These are phyloP conservation scores for Morus bassanus DNA, from an alignment of 2,797 vertebrate genomes.

Conservation along the genomic window DNA sequence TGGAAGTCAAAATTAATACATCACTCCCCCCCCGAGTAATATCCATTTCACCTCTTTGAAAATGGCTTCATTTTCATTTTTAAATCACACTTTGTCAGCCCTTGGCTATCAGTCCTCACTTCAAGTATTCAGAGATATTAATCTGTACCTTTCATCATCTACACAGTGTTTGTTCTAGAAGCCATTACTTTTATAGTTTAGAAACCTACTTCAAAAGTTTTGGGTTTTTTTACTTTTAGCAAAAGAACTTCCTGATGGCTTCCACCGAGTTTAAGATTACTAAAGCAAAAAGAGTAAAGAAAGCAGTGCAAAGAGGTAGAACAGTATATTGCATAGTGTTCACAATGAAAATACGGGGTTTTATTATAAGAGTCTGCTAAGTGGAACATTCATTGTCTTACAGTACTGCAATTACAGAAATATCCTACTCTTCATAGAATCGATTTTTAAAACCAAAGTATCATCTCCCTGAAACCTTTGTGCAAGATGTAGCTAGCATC, in stretches of 20 bases:
- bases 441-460: not conserved
- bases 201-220: not conserved
- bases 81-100: conserved; percentile 19
- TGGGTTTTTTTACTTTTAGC: not conserved
- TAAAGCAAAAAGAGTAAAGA: not conserved
- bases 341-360: not conserved
- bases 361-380: not conserved
- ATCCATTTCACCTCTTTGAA: not conserved
- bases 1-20: not conserved
- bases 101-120: conserved; percentile 16
- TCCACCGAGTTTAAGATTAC: not conserved
- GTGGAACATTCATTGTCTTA: not conserved
- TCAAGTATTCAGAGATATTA: conserved; percentile 12
- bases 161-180: not conserved
- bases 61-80: conserved; percentile 22
- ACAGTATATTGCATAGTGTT: not conserved
- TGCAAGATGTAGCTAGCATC: not conserved
- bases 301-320: not conserved
- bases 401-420: not conserved
- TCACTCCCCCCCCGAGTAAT: not conserved
- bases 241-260: not conserved
- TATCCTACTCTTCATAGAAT: not conserved
- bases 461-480: not conserved
- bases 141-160: conserved; percentile 17
- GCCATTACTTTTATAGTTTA: not conserved